Evolutionary conservation across 1,140 invertebrate species (phyloP).

Genomic region (Apis dorsata): DNA sequence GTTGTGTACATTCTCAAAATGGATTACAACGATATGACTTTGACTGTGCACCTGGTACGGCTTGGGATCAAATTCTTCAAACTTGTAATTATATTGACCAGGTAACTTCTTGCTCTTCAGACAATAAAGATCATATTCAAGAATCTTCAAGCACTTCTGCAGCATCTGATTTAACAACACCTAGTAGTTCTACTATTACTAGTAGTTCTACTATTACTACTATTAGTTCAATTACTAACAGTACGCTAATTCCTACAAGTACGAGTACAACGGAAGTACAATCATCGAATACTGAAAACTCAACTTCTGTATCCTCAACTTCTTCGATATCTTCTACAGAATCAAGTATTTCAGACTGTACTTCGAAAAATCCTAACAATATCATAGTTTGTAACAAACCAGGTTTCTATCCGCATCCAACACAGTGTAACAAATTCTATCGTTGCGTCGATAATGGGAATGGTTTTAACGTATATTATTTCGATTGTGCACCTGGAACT

Average conservation of each 20-base stretch:
- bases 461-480: conserved; percentile 81
- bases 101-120: conserved; percentile 68
- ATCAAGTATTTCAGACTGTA: conserved; percentile 42
- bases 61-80: conserved; percentile 75
- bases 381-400: conserved; percentile 78
- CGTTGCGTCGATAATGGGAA: conserved; percentile 86
- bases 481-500: conserved; percentile 81
- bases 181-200: neutral
- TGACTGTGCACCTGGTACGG: conserved; percentile 72
- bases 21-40: conserved; percentile 74
- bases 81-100: conserved; percentile 73
- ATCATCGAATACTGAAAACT: conserved; percentile 3
- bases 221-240: no score
- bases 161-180: neutral
- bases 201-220: neutral
- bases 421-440: conserved; percentile 86
- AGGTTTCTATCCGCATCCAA: conserved; percentile 85
- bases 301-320: conserved; percentile 4
- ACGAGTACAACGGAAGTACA: conserved; percentile 33
- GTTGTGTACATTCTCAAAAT: conserved; percentile 78
- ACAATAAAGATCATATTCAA: conserved; percentile 55
- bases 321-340: conserved; percentile 43
- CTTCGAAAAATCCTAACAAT: conserved; percentile 61
- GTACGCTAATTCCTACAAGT: neutral
- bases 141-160: conserved; percentile 17